phyloP scores from a whole-genome alignment of 2,113 vertebrate species.

The Oxyura jamaicensis region DNA sequence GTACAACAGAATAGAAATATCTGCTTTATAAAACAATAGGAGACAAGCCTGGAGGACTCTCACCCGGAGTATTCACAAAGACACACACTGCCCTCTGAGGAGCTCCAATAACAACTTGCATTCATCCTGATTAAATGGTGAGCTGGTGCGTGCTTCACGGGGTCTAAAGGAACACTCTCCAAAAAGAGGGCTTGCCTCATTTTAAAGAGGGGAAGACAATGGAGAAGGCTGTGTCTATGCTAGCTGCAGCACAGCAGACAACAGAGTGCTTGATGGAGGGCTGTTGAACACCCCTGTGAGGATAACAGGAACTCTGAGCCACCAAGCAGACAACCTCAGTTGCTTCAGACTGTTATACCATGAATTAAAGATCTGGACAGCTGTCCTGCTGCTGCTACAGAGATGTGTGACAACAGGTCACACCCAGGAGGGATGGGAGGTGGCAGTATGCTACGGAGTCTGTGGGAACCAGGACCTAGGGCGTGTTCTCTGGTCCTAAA shows the following conservation, averaged over 20 bases:
- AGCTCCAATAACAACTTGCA: not conserved
- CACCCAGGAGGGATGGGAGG: not conserved
- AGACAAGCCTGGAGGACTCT: not conserved
- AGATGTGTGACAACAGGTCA: not conserved
- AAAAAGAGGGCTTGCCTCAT: not conserved
- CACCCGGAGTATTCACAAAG: not conserved
- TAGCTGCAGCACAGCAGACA: not conserved
- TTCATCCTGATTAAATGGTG: not conserved
- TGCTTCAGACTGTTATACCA: not conserved
- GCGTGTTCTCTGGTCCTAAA: not conserved
- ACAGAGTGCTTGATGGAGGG: not conserved
- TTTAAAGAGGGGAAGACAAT: not conserved
- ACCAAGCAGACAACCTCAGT: not conserved
- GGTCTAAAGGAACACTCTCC: not conserved
- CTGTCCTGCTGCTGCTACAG: not conserved
- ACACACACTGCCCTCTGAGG: not conserved
- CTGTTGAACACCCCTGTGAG: not conserved
- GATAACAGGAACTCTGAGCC: not conserved
- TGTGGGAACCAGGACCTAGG: not conserved
- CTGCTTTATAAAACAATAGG: not conserved
- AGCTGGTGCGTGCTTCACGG: accelerated
- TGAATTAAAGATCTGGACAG: slow-evolving; percentile 28
- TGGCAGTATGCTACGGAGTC: not conserved
- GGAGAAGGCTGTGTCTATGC: not conserved
- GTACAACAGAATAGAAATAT: not conserved